These are phyloP conservation scores for Ochropacha duplaris DNA, from an alignment of 2,888 invertebrate species.

Conservation along the genomic window DNA sequence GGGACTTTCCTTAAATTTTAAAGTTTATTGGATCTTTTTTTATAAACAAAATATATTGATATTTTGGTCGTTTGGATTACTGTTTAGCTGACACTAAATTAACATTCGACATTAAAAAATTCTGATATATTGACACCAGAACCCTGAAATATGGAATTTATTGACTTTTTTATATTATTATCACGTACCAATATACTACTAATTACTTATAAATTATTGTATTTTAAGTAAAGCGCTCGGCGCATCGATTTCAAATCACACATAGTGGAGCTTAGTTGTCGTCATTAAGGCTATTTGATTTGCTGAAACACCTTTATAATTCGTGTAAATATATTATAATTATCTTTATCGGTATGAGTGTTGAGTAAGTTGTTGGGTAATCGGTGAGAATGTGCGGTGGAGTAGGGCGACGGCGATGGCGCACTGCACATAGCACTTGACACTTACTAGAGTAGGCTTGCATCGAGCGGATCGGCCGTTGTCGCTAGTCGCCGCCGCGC, in stretches of 20 bases:
- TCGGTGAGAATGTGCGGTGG: slow-evolving; percentile 39
- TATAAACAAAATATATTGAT: neutral
- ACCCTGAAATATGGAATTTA: slow-evolving; percentile 44
- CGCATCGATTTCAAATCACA: slow-evolving; percentile 78
- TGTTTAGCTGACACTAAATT: neutral
- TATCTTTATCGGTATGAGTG: slow-evolving; percentile 77
- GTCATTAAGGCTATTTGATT: slow-evolving; percentile 78
- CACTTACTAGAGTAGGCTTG: no score
- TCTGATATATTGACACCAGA: slow-evolving; percentile 24
- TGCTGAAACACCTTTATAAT: slow-evolving; percentile 78
- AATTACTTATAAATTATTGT: slow-evolving; percentile 78
- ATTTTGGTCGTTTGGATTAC: neutral
- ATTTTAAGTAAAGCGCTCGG: slow-evolving; percentile 72
- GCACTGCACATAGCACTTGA: slow-evolving; percentile 13
- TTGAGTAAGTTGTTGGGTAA: slow-evolving; percentile 26
- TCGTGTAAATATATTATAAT: slow-evolving; percentile 82
- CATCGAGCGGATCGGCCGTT: neutral
- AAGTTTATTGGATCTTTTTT: neutral
- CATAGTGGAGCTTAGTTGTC: slow-evolving; percentile 80
- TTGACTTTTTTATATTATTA: slow-evolving; percentile 45
- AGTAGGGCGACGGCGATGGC: slow-evolving; percentile 25
- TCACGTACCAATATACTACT: slow-evolving; percentile 53
- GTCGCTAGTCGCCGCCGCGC: slow-evolving; percentile 8
- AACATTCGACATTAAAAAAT: slow-evolving; percentile 7
- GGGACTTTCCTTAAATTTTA: neutral